Evolutionary conservation across 2,888 invertebrate genomes (phyloP).

Genomic region (Microctonus aethiopoides): DNA sequence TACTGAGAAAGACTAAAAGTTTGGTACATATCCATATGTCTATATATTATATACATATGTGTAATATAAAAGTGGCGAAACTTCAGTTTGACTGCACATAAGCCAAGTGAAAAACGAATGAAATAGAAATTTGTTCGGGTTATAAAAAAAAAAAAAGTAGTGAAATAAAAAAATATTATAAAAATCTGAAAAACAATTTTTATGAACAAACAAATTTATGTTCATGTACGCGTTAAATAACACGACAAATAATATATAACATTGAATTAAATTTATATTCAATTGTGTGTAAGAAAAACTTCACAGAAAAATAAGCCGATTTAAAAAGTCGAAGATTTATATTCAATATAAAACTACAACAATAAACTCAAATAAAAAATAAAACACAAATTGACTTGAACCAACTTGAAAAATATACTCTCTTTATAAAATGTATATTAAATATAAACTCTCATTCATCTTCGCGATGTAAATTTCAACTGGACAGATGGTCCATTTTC

Average conservation of each 20-base stretch:
- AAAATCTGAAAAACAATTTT: background rate
- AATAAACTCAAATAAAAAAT: background rate
- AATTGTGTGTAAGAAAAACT: background rate
- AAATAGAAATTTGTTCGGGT: background rate
- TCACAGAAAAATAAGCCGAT: background rate
- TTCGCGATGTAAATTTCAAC: slow-evolving; percentile 27
- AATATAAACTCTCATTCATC: slow-evolving; percentile 21
- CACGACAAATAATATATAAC: background rate
- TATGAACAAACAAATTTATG: background rate
- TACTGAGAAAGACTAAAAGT: background rate
- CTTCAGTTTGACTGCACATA: background rate
- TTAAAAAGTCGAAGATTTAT: background rate
- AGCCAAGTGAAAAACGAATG: background rate
- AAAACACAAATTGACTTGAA: slow-evolving; percentile 13
- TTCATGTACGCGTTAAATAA: background rate
- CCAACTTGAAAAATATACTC: background rate
- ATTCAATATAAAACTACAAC: background rate
- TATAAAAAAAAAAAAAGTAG: background rate
- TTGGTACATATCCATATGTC: background rate
- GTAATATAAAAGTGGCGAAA: background rate
- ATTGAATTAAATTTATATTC: slow-evolving; percentile 1
- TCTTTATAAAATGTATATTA: slow-evolving; percentile 18
- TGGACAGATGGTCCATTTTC: slow-evolving; percentile 43
- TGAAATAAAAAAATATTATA: background rate
- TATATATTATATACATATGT: background rate